Percentiles rank a stretch among this genome's conserved stretches.
phyloP scores from a whole-genome alignment of 2,888 invertebrate genomes.

The Stegophylla sp. region DNA sequence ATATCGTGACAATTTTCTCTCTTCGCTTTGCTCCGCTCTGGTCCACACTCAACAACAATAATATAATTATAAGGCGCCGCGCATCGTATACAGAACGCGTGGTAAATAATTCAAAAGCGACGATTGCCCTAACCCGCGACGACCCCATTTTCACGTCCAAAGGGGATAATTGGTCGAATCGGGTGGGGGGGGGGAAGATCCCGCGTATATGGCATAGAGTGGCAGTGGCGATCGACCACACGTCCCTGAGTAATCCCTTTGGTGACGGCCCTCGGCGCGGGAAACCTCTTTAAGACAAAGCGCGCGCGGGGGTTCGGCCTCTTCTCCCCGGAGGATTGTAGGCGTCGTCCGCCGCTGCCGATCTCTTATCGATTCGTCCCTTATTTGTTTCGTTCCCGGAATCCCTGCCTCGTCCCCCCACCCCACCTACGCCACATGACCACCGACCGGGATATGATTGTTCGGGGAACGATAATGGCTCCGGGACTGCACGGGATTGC shows the following conservation, averaged over 20 bases:
- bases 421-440: background rate
- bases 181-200: background rate
- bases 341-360: constrained; percentile 28
- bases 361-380: constrained; percentile 59
- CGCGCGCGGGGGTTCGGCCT: constrained; percentile 22
- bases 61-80: constrained; percentile 11
- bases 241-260: constrained; percentile 55
- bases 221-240: constrained; percentile 29
- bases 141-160: constrained; percentile 27
- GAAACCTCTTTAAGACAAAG: constrained; percentile 59
- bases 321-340: constrained; percentile 39
- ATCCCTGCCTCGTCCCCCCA: background rate
- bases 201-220: background rate
- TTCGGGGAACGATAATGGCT: constrained; percentile 58
- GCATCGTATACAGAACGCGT: background rate
- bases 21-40: too few species aligned
- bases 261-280: constrained; percentile 22
- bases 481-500: constrained; percentile 34
- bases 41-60: background rate
- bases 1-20: too few species aligned
- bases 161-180: constrained; percentile 58
- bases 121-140: constrained; percentile 29
- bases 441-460: constrained; percentile 45
- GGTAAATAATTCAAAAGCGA: constrained; percentile 58
- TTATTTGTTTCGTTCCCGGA: constrained; percentile 53